Percentiles rank a stretch among this genome's conserved stretches.
phyloP scores from a whole-genome alignment of 2,888 invertebrate genomes.

The Lochmaea crataegi region DNA sequence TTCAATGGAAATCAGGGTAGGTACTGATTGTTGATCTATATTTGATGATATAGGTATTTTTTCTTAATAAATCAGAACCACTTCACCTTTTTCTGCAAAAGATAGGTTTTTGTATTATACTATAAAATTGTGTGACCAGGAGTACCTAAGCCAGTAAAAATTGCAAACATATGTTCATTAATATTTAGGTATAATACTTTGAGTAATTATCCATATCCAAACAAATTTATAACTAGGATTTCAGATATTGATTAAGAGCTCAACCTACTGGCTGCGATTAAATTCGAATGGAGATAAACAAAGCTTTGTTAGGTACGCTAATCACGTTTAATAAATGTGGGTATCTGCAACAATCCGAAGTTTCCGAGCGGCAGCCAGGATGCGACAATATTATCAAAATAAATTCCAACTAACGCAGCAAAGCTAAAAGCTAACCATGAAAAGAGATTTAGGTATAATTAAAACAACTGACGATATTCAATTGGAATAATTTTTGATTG shows the following conservation, averaged over 20 bases:
- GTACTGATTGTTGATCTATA: too few relatives aligned
- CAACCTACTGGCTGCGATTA: conserved; percentile 29
- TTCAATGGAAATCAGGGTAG: too few relatives aligned
- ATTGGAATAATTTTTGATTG: neutral
- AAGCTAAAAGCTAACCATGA: neutral
- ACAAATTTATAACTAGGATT: conserved; percentile 20
- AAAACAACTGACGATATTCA: neutral
- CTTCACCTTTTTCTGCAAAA: too few relatives aligned
- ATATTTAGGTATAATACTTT: conserved; percentile 10
- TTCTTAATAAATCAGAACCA: too few relatives aligned
- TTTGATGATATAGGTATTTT: too few relatives aligned
- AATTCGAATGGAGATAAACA: conserved; percentile 34
- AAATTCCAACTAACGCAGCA: neutral
- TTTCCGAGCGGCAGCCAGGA: neutral
- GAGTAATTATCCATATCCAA: conserved; percentile 11
- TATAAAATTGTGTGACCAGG: too few relatives aligned
- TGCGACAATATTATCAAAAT: neutral
- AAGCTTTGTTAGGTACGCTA: conserved; percentile 23
- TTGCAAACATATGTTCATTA: neutral
- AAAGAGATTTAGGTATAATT: neutral
- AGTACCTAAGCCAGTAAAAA: too few relatives aligned
- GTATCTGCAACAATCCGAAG: conserved; percentile 1
- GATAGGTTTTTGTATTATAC: too few relatives aligned
- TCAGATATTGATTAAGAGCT: conserved; percentile 26
- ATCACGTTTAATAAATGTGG: conserved; percentile 33